Evolutionary conservation across 2,113 vertebrate species (phyloP).

Genomic region (Ammodytes marinus): DNA sequence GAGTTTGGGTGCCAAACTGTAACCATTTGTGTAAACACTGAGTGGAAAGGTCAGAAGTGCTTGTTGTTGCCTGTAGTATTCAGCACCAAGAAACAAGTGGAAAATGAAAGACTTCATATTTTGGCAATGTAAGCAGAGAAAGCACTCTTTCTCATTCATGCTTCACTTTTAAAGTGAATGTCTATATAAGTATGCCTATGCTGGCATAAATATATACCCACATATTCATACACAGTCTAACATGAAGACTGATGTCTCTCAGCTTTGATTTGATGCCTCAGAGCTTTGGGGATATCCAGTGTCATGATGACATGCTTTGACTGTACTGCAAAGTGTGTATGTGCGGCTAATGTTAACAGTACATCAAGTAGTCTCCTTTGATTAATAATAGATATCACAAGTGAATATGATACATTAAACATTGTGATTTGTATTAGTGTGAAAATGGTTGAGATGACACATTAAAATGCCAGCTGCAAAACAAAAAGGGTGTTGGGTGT

Average conservation of each 20-base stretch:
- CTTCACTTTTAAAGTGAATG: neutral
- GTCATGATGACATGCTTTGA: conserved; percentile 57
- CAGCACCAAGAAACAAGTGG: conserved; percentile 15
- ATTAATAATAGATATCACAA: conserved; percentile 57
- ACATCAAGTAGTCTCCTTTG: conserved; percentile 28
- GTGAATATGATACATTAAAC: conserved; percentile 37
- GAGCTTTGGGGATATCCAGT: conserved; percentile 54
- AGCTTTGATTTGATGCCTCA: conserved; percentile 56
- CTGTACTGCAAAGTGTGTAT: conserved; percentile 20
- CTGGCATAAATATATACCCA: conserved; percentile 19
- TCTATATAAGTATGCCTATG: conserved; percentile 32
- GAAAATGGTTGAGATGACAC: conserved; percentile 24
- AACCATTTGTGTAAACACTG: conserved; percentile 22
- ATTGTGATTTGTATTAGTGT: conserved; percentile 18
- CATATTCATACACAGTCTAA: conserved; percentile 26
- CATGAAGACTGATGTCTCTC: conserved; percentile 38
- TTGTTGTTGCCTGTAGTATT: conserved; percentile 13
- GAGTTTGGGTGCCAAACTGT: neutral
- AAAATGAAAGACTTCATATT: conserved; percentile 21
- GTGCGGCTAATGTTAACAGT: conserved; percentile 52
- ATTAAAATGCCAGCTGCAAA: conserved; percentile 27
- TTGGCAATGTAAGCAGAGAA: neutral
- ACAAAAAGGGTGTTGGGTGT: neutral
- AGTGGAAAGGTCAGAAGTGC: conserved; percentile 1
- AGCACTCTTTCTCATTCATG: neutral